Percentiles rank a stretch among this genome's conserved stretches.
phyloP scores from a whole-genome alignment of 2,888 invertebrate genomes.

The Ennomos erosarius region DNA sequence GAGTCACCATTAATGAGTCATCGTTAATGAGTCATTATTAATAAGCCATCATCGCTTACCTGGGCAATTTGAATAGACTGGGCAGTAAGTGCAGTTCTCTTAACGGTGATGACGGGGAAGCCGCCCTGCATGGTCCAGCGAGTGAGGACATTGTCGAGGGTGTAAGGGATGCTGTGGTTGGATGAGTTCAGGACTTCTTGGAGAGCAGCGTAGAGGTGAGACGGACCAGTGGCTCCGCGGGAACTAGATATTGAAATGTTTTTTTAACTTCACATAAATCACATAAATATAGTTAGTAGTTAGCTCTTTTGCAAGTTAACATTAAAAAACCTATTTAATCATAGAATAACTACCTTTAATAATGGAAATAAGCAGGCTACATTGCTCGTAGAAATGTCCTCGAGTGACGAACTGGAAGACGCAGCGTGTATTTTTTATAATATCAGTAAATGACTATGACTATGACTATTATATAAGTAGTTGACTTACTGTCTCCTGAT shows the following conservation, averaged over 20 bases:
- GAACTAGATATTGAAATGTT: conserved; percentile 49
- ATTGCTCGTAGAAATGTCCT: no score
- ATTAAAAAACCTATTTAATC: no score
- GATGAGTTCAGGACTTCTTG: conserved; percentile 57
- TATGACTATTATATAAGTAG: neutral
- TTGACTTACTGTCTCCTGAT: conserved; percentile 64
- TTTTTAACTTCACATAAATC: no score
- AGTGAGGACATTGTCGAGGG: conserved; percentile 87
- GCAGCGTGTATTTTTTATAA: no score
- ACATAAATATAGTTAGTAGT: no score
- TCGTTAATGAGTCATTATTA: no score
- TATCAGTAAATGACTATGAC: no score
- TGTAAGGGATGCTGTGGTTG: conserved; percentile 61
- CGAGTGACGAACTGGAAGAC: no score
- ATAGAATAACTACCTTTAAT: no score
- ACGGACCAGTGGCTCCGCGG: conserved; percentile 61
- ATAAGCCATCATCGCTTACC: conserved; percentile 51
- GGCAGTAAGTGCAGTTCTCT: conserved; percentile 68
- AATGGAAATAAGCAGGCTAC: no score
- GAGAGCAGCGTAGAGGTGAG: conserved; percentile 61
- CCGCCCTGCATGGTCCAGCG: conserved; percentile 92
- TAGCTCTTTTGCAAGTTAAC: no score
- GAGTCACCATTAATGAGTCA: no score
- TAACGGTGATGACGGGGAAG: conserved; percentile 88
- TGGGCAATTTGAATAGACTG: conserved; percentile 66